Evolutionary conservation across 1,140 invertebrate genomes (phyloP).

Genomic region (Manduca sexta): DNA sequence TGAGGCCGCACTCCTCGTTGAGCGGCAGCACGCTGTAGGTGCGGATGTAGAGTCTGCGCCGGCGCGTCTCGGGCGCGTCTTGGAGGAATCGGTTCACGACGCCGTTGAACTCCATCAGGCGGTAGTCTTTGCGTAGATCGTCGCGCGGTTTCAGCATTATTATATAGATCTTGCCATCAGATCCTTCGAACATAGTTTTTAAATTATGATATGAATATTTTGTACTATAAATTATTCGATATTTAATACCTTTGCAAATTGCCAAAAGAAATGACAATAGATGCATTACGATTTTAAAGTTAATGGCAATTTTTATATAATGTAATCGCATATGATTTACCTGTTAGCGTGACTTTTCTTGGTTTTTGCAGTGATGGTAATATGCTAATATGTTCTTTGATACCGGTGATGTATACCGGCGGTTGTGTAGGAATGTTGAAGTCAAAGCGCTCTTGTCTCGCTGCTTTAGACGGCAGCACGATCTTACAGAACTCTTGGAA

Average conservation of each 20-base stretch:
- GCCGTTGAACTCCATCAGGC: constrained; percentile 97
- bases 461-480: constrained; percentile 76
- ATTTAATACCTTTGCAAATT: too few relatives aligned
- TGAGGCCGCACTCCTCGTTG: constrained; percentile 94
- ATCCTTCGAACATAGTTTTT: constrained; percentile 64
- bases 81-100: constrained; percentile 94
- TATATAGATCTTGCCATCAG: constrained; percentile 90
- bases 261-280: too few relatives aligned
- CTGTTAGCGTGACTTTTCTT: constrained; percentile 88
- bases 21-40: constrained; percentile 96
- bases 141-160: constrained; percentile 97
- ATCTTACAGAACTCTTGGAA: constrained; percentile 82
- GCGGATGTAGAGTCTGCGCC: constrained; percentile 88
- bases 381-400: constrained; percentile 85
- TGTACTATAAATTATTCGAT: too few relatives aligned
- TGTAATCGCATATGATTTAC: constrained; percentile 27
- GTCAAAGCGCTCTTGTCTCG: constrained; percentile 48
- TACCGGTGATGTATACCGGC: constrained; percentile 80
- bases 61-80: constrained; percentile 88
- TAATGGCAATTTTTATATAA: too few relatives aligned
- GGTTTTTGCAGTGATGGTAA: constrained; percentile 91
- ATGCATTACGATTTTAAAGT: too few relatives aligned
- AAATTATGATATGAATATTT: constrained; percentile 4
- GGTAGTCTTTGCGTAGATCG: constrained; percentile 95
- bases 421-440: constrained; percentile 51